Evolutionary conservation across 1,140 invertebrate genomes (phyloP), one percentile per base, ranked within the genome.

Genomic region (Drosophila melanica): DNA sequence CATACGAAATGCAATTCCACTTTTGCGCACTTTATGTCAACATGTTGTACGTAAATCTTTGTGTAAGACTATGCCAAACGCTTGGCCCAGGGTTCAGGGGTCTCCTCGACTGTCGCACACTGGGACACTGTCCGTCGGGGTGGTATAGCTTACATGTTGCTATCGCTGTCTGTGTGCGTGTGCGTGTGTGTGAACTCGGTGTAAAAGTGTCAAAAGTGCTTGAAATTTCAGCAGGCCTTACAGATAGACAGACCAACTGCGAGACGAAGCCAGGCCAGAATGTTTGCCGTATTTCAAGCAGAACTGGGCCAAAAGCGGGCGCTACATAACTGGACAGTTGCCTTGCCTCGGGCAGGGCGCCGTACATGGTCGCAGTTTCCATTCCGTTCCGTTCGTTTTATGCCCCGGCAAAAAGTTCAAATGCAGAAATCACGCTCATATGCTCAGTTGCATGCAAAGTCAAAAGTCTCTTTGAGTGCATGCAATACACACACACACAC

Each of bases 1-100:
- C 84, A 90, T 89, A 80, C 85, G 84, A 89, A 89, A 89, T 90
- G 84, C 84, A 89, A 89, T 89, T 90, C 84, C 85, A 90, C 84
- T 89, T 89, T 86, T 82, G 77, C 84, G 74, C 80, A 89, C 84
- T 89, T 90, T 90, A 84, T 90, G 84, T 75, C 84, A 84, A 89
- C 84, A 89, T 90, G 87, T 84, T 85, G 85, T 78, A 84, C 85
- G 79, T 82, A 89, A 90, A 89, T 84, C 85, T 84, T 89, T 87
- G 82, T 87, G 82, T 89, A 87, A 87, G 84, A 82, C 82, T 87
- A 87, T 82, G 79, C 82, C 84, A 81, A 86, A 78, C 78, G 75
- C 50, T 75, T 53, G 67, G 72, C 39, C 55, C 67, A 51, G 51
- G 81, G 16, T 39, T 47, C 45, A 30, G 30, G 20, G 33, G 18